Conservation (phyloP, 2,113 vertebrate genomes). For the Myiozetetes cayanensis region DNA sequence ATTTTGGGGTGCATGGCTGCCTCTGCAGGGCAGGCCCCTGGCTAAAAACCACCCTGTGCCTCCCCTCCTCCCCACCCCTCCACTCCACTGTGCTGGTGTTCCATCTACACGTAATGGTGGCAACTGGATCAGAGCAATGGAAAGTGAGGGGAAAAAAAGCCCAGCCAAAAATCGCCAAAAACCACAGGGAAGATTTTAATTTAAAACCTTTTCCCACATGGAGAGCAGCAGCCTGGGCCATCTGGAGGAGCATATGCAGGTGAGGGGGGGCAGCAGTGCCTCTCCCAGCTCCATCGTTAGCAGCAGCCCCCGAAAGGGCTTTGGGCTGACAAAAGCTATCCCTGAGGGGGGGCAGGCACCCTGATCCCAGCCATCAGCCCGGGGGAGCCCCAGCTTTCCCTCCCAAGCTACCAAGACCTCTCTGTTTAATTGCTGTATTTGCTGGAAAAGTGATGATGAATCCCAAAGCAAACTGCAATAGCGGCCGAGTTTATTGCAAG, state of each 20-base stretch:
- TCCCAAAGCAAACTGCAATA: conserved; percentile 16
- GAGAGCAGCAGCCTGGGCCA: not conserved
- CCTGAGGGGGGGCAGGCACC: accelerated
- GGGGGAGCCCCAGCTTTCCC: not conserved
- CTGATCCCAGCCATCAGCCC: not conserved
- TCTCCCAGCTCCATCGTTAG: not conserved
- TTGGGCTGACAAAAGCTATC: not conserved
- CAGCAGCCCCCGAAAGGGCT: not conserved
- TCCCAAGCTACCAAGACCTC: not conserved
- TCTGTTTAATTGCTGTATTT: not conserved
- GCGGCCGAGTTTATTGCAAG: not conserved
- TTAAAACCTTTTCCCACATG: not conserved
- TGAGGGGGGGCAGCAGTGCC: not conserved
- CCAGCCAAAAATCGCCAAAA: not conserved
- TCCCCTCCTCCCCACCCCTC: no score
- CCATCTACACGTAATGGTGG: not conserved
- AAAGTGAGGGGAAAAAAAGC: not conserved
- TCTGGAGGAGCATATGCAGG: conserved; percentile 50
- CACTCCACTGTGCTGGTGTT: accelerated
- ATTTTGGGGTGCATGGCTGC: accelerated
- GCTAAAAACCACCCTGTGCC: not conserved
- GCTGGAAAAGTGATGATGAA: conserved; percentile 22
- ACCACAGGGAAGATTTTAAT: conserved; percentile 18
- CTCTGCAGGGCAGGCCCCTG: not conserved
- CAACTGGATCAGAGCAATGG: not conserved